Base-by-base conservation (phyloP, 2,113 vertebrate species). In the Lepus timidus region DNA sequence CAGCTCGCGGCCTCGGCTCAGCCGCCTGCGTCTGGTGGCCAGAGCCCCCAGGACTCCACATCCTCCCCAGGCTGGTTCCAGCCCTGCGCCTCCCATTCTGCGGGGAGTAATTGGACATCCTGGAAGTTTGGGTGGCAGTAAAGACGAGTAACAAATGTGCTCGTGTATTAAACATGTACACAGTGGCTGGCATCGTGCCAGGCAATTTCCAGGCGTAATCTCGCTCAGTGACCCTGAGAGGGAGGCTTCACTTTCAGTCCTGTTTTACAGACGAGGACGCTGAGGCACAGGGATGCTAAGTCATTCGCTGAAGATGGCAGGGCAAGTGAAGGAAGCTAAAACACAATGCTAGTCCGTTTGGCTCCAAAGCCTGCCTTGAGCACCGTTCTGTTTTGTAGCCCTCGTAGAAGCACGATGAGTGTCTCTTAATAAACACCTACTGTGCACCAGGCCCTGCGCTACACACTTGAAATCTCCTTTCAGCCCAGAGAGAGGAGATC, bases 141-240 rank as follows among this genome's bases (percentile, higher is more conserved):
- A 73, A 51, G 62, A 52, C 90, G 64, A 36, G 36, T 58, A 61
- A 79, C 13, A 88, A 84, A 67, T 75, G 55, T 80, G 71, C 67
- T 91, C 49, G 89, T 93, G 80, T 95, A 81, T 95, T 80, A 91
- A 96, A 84, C 11, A 84, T n/a, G 79, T 90, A 61, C 70, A 85
- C 79, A 78, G 52, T 70, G 55, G 58, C 81, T 96, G 92, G 78
- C 88, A 88, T 31, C 22, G 4, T 80, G 39, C 73, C 90, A 90
- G 90, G 70, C 22, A 70, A 85, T 65, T 55, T 58, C 81, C 67
- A 82, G 13, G 61, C 17, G 20, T 52, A 52, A 61, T 85, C 51
- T 92, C 78, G 89, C 61, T 91, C 29, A 16, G 51, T 27, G n/a
- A 81, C 62, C 51, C 73, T 89, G 44, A 33, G 29, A 81, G 20